Base-by-base conservation (phyloP, 2,888 invertebrate genomes). In the Hirtodrosophila confusa region DNA sequence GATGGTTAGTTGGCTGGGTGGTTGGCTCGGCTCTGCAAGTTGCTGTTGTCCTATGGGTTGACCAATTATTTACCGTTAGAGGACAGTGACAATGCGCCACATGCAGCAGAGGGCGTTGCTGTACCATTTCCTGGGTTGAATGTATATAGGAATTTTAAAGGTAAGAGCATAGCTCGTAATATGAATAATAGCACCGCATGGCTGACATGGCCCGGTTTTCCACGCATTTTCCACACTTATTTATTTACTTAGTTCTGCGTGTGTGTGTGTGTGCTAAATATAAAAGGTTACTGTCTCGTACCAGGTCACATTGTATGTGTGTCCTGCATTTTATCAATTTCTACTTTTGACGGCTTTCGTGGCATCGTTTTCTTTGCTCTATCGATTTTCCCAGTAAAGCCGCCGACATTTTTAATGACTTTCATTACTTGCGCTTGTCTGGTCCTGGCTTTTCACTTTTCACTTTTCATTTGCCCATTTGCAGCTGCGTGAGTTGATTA, bases 361-460 rank as follows among this genome's bases (percentile, higher is more conserved):
- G 41, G 33, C 12, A n/a, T 27, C 36, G 10, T 49, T 58, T 40
- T 33, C 48, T 50, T 61, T 11, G 29, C 37, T 49, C 37, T 64
- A 82, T 82, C 82, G 82, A 82, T 87, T 82, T 82, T 82, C 76
- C 63, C 41, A 49, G 55, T 72, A 72, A 69, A 85, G 70, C 66
- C 83, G 68, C 39, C 75, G 75, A 75, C 88, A 78, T 87, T 85
- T 85, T 82, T 82, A 87, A 87, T 82, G 83, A 66, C 62, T 80
- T 87, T 87, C 83, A 87, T 82, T 87, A 77, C 70, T 77, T 61
- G 68, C 47, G 69, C 60, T 77, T 62, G 58, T 80, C 78, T 60
- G 70, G 51, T 39, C 50, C 41, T 37, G 27, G 23, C 66, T 41
- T 61, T 39, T 10, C 72, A 49, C 36, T 51, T 31, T 31, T 9